Evolutionary conservation across 1,140 invertebrate species (phyloP), one percentile per base, ranked within the genome.

Genomic region (Ctenoplectra terminalis): DNA sequence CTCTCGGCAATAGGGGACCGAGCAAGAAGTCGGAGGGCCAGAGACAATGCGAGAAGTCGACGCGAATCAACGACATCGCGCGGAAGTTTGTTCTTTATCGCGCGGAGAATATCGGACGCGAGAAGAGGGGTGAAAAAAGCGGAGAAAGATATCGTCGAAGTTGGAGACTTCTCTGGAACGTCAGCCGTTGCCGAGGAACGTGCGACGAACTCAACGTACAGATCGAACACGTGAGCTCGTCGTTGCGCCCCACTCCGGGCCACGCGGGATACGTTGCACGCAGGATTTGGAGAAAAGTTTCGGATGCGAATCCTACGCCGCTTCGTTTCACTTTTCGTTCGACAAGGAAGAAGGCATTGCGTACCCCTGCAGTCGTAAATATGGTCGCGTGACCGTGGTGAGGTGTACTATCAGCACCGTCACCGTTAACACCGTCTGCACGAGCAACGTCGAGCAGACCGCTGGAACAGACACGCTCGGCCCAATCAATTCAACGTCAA

Each of bases 401-500:
- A 84, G 26, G 48, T 82, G 23, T 29, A 81, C 73, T 64, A 82
- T 86, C 84, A 67, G 43, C 83, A 69, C 70, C 71, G 72, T 73
- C 75, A 79, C 76, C 34, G 74, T 67, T 67, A 80, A 82, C 61
- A 60, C 56, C 50, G 31, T 40, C 31, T 43, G 34, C 31, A 54
- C 48, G 31, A 60, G 67, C 26, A 50, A 64, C 56, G 34, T 61
- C 69, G 50, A 20, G 54, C 67, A 52, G 66, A 69, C 77, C 54
- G 31, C 78, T 73, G 85, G 71, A 70, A 83, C 84, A 77, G 83
- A 87, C 86, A 83, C 80, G 76, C 88, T 82, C 83, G 82, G 86
- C 83, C 90, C 91, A 88, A 92, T 92, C 91, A 91, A 91, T 91
- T 92, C 83, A 74, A 89, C 90, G 89, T 92, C 91, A 92, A 92